Evolutionary conservation across 2,797 vertebrate genomes (phyloP), one percentile per base, ranked within the genome.

Genomic region (Coregonus sp.): DNA sequence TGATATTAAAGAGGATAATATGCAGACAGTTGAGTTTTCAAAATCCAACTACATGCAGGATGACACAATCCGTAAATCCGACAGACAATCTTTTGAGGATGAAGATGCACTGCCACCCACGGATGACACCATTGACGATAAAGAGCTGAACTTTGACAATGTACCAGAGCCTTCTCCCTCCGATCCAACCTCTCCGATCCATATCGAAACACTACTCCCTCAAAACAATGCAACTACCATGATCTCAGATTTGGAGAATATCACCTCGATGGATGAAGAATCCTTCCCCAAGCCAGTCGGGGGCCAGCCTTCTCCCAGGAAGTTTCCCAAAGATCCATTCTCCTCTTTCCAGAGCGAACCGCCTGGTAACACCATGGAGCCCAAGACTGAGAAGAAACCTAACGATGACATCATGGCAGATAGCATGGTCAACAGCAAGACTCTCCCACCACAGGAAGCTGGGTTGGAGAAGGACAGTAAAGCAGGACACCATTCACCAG

Each of bases 271-370:
- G 52, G 88, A 81, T 65, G 80, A 84, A 0, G 80, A 89, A 18
- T 67, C 82, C 35, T 75, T 85, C 16, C 2, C 79, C 29, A 85
- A 84, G 54, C 66, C 78, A 7, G 59, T 77, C 33, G 84, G 47
- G 18, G 79, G 47, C 74, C 83, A 89, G 54, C 47, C 81, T 7
- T 75, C 68, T 73, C 76, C 75, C 3, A 87, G 82, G 76, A 87
- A 91, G 59, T 89, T 85, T 73, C 80, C 88, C 3, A 84, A 82
- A 84, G 86, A 93, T 69, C 87, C 86, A 6, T 93, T 92, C 67
- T 89, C 90, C 9, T 86, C 80, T 79, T 88, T 91, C 75, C 87
- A 88, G 78, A 83, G 74, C 51, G 87, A 88, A n/a, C 82, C 69
- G 9, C 63, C 37, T 16, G 74, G 73, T 71, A 72, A 47, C 69